Evolutionary conservation across 1,140 invertebrate genomes (phyloP).

Genomic region (Drosophila sechellia): DNA sequence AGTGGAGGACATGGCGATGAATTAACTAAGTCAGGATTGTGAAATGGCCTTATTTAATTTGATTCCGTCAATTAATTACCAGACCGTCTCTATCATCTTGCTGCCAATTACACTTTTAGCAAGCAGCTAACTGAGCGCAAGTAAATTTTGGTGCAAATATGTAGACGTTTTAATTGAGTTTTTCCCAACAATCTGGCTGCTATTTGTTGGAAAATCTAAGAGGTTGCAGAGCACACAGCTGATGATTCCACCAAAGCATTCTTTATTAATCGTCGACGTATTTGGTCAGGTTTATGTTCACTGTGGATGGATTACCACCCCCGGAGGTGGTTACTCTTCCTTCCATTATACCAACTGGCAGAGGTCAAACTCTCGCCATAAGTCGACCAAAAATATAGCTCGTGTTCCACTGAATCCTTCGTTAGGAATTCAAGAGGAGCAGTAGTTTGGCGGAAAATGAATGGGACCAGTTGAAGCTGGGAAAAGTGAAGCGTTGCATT

Average conservation of each 20-base stretch:
- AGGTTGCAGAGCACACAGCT: neutral
- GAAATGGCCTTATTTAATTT: conserved; percentile 4
- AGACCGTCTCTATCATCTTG: neutral
- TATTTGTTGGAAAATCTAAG: conserved; percentile 2
- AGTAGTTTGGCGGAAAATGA: conserved; percentile 1
- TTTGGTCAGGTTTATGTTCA: neutral
- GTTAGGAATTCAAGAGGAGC: conserved; percentile 3
- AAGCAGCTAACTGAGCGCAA: conserved; percentile 7
- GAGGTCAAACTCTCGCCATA: neutral
- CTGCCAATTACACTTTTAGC: conserved; percentile 28
- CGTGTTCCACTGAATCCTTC: neutral
- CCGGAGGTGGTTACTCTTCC: neutral
- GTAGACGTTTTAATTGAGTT: conserved; percentile 24
- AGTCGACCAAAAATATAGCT: neutral
- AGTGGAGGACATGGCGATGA: conserved; percentile 5
- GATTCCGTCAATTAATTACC: conserved; percentile 23
- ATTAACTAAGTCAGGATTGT: conserved; percentile 16
- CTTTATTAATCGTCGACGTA: conserved; percentile 3
- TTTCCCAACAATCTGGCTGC: neutral
- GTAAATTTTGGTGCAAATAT: conserved; percentile 35
- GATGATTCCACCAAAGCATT: neutral
- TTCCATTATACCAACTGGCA: neutral
- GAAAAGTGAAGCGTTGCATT: neutral
- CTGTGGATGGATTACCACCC: neutral
- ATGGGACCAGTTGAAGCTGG: neutral